Evolutionary conservation across 2,113 vertebrate genomes (phyloP), one percentile per base, ranked within the genome.

Genomic region (Pterocles gutturalis): DNA sequence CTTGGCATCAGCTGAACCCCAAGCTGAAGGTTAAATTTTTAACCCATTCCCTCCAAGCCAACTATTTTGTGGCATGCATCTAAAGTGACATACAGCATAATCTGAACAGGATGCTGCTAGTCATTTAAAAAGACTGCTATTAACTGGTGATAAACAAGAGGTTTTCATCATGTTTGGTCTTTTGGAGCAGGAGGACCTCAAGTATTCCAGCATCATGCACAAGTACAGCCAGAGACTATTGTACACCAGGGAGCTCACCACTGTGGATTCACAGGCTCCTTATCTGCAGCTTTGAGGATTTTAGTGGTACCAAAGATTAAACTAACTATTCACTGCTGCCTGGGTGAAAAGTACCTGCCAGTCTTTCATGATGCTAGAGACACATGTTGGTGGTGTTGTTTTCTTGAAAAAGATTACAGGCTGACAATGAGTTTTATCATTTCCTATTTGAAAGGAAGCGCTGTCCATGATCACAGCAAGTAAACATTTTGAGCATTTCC

Each of bases 401-500:
- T 89, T 79, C 58, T 41, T 87, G 75, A 89, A 95, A 90, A 85
- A 82, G 45, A 69, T 10, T 85, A 54, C 49, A 70, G 49, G 31
- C 41, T 89, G 58, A 87, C 71, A 87, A 5, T 72, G 45, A 69
- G 34, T 90, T 72, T 46, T 78, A 80, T 90, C 7, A 92, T 95
- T 96, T 96, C 93, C 92, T 88, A 22, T 79, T 90, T 92, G 62
- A 97, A 90, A 93, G 96, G 95, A 97, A 96, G 94, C 0, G 1
- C 26, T 53, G 64, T 90, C 71, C 67, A 38, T 38, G 92, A 93
- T 85, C 90, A 79, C 58, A 96, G 84, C 57, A 96, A 96, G 84
- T 88, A 96, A 96, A 93, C 91, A 96, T 93, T 96, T 81, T 95
- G 89, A 95, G 78, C 90, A 83, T 73, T 97, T 97, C 96, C 93